These are phyloP conservation scores for Ennomos fuscantarius DNA, from an alignment of 2,888 invertebrate species.

Conservation along the genomic window DNA sequence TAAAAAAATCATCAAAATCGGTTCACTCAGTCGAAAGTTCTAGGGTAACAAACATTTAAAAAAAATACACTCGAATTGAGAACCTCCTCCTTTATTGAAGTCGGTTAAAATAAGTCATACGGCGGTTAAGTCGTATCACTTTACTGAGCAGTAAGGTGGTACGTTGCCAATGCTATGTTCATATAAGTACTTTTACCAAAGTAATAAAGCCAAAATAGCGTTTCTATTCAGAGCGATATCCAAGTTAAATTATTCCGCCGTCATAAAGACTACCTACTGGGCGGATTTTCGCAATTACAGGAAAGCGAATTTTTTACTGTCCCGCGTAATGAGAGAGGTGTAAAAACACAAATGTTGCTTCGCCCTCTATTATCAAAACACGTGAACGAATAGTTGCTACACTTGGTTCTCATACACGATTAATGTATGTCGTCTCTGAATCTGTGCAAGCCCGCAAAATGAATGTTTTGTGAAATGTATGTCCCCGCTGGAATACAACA, in stretches of 20 bases:
- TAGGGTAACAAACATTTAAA: no score
- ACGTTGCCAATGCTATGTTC: slow-evolving; percentile 1
- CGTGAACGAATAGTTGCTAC: slow-evolving; percentile 50
- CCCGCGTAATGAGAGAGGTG: slow-evolving; percentile 57
- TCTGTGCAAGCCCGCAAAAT: slow-evolving; percentile 64
- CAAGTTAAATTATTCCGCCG: slow-evolving; percentile 55
- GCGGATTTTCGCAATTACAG: slow-evolving; percentile 62
- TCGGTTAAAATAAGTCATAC: no score
- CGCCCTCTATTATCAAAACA: slow-evolving; percentile 42
- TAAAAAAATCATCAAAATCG: no score
- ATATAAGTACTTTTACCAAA: slow-evolving; percentile 3
- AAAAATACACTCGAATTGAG: no score
- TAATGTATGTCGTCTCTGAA: slow-evolving; percentile 67
- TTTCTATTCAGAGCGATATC: slow-evolving; percentile 55
- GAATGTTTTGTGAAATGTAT: slow-evolving; percentile 72
- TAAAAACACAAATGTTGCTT: slow-evolving; percentile 49
- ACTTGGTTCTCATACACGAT: slow-evolving; percentile 57
- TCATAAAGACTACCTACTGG: slow-evolving; percentile 57
- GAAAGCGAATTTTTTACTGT: slow-evolving; percentile 59
- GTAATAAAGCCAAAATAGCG: slow-evolving; percentile 50
- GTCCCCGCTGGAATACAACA: slow-evolving; percentile 64
- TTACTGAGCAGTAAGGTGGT: slow-evolving; percentile 4
- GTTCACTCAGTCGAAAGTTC: no score
- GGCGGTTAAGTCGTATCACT: no score
- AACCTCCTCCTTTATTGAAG: no score